These are phyloP conservation scores for Hypselothyrea guttata DNA, from an alignment of 2,888 invertebrate species.

Conservation along the genomic window DNA sequence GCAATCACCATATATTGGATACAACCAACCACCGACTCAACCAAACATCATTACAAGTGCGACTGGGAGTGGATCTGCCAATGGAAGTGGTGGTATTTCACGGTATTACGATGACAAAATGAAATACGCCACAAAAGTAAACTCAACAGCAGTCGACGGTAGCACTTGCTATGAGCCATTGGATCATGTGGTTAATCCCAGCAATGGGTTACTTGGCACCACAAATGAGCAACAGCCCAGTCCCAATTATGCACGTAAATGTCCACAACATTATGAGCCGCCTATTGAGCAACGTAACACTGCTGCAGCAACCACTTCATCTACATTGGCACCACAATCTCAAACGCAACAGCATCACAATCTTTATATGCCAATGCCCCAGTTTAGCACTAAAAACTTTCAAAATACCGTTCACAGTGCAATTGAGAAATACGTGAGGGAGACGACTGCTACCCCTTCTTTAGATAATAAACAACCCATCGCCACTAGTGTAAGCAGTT, in stretches of 20 bases:
- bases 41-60: constrained; percentile 7
- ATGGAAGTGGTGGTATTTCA: constrained; percentile 16
- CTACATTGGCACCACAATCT: constrained; percentile 3
- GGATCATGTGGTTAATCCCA: constrained; percentile 76
- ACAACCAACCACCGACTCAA: constrained; percentile 25
- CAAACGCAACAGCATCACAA: constrained; percentile 56
- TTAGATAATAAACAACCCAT: constrained; percentile 60
- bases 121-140: constrained; percentile 49
- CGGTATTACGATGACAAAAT: constrained; percentile 55
- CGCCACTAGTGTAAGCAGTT: constrained; percentile 1
- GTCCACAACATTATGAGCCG: constrained; percentile 74
- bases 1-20: constrained; percentile 25
- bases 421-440: constrained; percentile 66
- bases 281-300: constrained; percentile 57
- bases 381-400: constrained; percentile 77
- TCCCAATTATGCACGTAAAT: constrained; percentile 77
- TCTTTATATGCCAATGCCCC: constrained; percentile 76
- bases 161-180: constrained; percentile 41
- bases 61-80: neutral
- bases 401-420: constrained; percentile 66
- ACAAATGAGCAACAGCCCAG: constrained; percentile 76
- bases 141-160: constrained; percentile 25
- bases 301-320: constrained; percentile 14
- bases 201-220: constrained; percentile 57
- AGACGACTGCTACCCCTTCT: constrained; percentile 53